Evolutionary conservation across 2,113 vertebrate genomes (phyloP), one percentile per base, ranked within the genome.

Genomic region (Entosphenus tridentatus): DNA sequence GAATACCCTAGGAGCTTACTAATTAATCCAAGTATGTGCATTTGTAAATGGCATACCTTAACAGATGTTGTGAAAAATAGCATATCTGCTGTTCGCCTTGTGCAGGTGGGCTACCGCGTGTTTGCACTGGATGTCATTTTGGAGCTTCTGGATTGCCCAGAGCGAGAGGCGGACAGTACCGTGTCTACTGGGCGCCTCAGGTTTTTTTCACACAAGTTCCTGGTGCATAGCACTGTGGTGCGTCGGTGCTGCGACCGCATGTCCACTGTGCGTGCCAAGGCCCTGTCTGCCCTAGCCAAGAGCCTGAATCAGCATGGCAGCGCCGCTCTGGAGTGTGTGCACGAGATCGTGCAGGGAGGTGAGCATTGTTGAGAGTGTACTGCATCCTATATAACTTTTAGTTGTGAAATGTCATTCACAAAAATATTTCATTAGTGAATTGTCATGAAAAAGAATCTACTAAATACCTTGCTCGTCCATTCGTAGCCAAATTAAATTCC

Each of bases 61-160:
- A 39, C 39, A 39, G 39, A 39, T 39, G 39, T 39, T 39, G 21
- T 39, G 39, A 39, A 39, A 39, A 39, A 39, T 39, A 39, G 39
- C 39, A 39, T 39, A 39, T 39, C 39, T 39, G 39, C 39, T 39
- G 39, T 39, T 39, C 5, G 39, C 55, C 3, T 73, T 9, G 75
- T 57, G 17, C 73, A 95, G 91, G 78, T 82, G 70, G 78, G 78
- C 39, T 80, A 82, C 72, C 79, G 90, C 12, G 80, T 90, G 71
- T 92, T 98, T 73, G 85, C 88, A 8, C 79, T 96, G 21, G 93
- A 98, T 9, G 86, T 87, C 16, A 82, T 75, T 10, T 81, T 93
- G 75, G 85, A 83, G 71, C 76, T 96, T 57, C 72, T 98, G 77
- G 82, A 85, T 55, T 73, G 84, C 57, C 81, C 83, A 0, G 87